These are phyloP conservation scores for Caenorhabditis elegans DNA, from an alignment of 1,140 invertebrate species.

Conservation along the genomic window DNA sequence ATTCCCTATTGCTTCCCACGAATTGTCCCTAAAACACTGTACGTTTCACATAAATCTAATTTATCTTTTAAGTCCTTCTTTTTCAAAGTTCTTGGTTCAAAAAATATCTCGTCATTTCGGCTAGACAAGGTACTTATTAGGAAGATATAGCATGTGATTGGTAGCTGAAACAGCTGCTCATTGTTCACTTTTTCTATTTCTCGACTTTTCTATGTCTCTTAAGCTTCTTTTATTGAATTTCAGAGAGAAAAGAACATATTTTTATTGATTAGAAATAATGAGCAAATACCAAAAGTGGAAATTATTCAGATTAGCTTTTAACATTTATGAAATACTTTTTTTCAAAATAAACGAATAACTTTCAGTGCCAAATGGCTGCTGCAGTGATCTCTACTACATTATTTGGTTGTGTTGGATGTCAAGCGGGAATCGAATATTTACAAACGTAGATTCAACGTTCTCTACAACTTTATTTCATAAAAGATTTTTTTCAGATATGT, in stretches of 20 bases:
- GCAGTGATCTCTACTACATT: conserved; percentile 31
- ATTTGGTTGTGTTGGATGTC: conserved; percentile 41
- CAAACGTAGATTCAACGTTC: background rate
- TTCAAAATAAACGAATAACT: background rate
- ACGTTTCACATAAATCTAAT: conserved; percentile 23
- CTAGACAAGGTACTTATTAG: no score
- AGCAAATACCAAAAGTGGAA: no score
- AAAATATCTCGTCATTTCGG: background rate
- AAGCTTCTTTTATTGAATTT: no score
- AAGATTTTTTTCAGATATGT: conserved; percentile 41
- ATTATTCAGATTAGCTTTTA: no score
- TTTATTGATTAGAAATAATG: no score
- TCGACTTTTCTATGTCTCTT: no score
- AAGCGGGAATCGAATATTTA: conserved; percentile 33
- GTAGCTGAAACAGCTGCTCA: no score
- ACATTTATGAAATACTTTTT: background rate
- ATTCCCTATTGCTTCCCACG: background rate
- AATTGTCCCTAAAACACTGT: background rate
- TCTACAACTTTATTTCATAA: conserved; percentile 1
- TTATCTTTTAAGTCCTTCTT: background rate
- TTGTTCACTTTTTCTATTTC: no score
- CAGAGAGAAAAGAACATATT: no score
- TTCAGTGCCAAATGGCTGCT: background rate
- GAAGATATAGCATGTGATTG: no score
- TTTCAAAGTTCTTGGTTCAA: no score